Evolutionary conservation across 2,113 vertebrate genomes (phyloP).

Genomic region (Callorhinus ursinus): DNA sequence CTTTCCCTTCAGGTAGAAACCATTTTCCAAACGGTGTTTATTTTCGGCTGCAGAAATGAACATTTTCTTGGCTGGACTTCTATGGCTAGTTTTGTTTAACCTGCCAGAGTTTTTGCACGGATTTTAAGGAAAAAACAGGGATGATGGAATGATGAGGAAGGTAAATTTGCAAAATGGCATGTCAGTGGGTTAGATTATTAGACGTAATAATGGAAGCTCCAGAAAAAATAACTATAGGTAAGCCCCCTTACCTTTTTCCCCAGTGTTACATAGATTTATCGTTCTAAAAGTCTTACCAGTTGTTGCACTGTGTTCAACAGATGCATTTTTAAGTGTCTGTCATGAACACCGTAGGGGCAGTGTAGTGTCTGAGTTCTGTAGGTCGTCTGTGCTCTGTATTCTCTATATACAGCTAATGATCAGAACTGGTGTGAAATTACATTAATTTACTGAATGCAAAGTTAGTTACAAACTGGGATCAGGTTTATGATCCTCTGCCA

Average conservation of each 20-base stretch:
- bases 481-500: not conserved
- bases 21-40: not conserved
- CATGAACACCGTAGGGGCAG: not conserved
- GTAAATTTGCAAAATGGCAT: not conserved
- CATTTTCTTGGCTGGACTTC: not conserved
- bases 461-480: not conserved
- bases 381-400: not conserved
- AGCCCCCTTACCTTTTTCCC: not conserved
- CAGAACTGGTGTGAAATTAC: not conserved
- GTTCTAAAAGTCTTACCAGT: not conserved
- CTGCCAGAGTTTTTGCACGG: not conserved
- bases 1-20: not conserved
- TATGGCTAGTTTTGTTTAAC: not conserved
- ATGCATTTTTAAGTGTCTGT: not conserved
- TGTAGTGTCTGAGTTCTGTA: not conserved
- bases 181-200: not conserved
- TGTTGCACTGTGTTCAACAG: not conserved
- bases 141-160: not conserved
- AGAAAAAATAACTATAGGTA: not conserved
- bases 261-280: not conserved
- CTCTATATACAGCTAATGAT: not conserved
- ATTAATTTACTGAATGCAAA: not conserved
- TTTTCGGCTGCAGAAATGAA: not conserved
- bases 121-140: not conserved
- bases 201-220: not conserved